Conservation (phyloP, 2,113 vertebrate genomes). For the Ardeotis arabs region DNA sequence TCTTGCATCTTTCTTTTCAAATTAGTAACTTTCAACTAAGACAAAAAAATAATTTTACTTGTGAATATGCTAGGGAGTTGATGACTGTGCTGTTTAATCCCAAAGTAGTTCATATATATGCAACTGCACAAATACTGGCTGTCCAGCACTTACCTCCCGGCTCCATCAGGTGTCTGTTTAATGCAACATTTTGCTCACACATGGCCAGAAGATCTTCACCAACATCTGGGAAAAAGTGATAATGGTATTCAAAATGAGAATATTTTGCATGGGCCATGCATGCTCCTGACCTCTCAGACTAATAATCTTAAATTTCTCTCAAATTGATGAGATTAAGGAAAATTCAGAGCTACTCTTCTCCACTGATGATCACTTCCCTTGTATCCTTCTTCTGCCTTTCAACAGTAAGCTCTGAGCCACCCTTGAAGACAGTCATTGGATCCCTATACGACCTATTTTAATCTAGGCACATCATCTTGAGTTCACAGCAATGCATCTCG, state of each 20-base stretch:
- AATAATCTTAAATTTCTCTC: neutral
- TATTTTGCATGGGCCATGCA: neutral
- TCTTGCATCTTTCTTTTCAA: neutral
- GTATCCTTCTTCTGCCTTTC: neutral
- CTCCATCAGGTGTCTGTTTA: conserved; percentile 81
- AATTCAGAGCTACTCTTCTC: neutral
- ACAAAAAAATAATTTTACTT: neutral
- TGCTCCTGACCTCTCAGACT: neutral
- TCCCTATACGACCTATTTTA: neutral
- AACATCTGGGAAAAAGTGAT: conserved; percentile 80
- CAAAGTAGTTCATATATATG: neutral
- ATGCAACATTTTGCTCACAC: conserved; percentile 85
- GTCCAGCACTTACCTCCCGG: conserved; percentile 72
- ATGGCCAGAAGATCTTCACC: conserved; percentile 90
- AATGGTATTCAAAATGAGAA: neutral
- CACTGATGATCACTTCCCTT: neutral
- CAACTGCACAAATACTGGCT: neutral
- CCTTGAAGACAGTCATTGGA: neutral
- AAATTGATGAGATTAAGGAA: neutral
- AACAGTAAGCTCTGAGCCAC: neutral
- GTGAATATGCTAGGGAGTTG: neutral
- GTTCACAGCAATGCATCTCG: neutral
- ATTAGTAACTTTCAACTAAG: neutral
- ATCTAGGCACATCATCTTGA: neutral
- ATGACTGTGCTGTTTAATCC: neutral